Conservation (phyloP, 2,113 vertebrate species). For the Pomatorhinus ruficollis region DNA sequence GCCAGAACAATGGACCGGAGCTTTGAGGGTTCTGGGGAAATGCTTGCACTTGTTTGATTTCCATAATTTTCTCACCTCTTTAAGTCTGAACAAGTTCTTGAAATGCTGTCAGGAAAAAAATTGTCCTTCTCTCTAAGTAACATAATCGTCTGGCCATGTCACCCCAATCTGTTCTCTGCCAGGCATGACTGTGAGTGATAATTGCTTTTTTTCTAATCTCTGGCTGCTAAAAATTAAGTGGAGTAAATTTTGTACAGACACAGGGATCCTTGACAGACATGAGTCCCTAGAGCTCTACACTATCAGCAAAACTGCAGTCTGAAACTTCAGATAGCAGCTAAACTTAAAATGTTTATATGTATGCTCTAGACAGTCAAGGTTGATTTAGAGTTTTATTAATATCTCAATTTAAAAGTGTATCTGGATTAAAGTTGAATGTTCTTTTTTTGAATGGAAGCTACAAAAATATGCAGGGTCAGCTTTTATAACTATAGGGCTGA, state of each 20-base stretch:
- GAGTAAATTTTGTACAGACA: background rate
- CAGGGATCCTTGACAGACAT: background rate
- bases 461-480: background rate
- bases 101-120: background rate
- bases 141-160: background rate
- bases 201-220: background rate
- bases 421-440: background rate
- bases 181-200: background rate
- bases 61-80: background rate
- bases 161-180: background rate
- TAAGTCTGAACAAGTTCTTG: background rate
- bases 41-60: background rate
- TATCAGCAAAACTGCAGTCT: background rate
- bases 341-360: background rate
- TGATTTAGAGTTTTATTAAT: background rate
- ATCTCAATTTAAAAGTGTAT: background rate
- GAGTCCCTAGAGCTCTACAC: background rate
- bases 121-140: background rate
- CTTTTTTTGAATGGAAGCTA: background rate
- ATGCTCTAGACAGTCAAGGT: background rate
- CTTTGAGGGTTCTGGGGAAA: background rate
- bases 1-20: background rate
- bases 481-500: background rate
- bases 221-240: background rate
- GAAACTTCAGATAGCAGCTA: background rate